These are phyloP conservation scores for Verasper variegatus DNA, from an alignment of 2,113 vertebrate genomes.

Conservation along the genomic window DNA sequence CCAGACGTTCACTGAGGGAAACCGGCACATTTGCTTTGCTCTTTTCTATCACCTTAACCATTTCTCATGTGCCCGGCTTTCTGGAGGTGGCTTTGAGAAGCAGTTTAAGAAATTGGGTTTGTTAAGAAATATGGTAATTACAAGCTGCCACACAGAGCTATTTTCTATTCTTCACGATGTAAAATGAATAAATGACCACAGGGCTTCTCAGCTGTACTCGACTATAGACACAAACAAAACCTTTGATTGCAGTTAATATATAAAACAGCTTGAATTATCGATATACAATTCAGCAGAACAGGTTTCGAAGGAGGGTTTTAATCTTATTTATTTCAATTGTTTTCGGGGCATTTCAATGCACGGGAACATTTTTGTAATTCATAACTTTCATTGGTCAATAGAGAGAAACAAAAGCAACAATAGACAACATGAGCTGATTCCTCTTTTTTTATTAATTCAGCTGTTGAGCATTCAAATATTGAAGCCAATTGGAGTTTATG, in stretches of 20 bases:
- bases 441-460: too few species aligned
- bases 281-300: too few species aligned
- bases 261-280: too few species aligned
- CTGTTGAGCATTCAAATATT: too few species aligned
- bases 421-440: too few species aligned
- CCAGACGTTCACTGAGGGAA: constrained; percentile 16
- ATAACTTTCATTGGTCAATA: too few species aligned
- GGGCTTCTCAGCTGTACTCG: background rate
- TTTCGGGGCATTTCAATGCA: too few species aligned
- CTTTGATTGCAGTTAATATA: background rate
- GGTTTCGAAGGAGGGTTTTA: too few species aligned
- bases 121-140: constrained; percentile 11
- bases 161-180: background rate
- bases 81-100: constrained; percentile 26
- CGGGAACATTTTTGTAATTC: too few species aligned
- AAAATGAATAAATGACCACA: background rate
- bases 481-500: too few species aligned
- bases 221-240: background rate
- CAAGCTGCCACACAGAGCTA: background rate
- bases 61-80: constrained; percentile 23
- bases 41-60: constrained; percentile 14
- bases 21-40: constrained; percentile 21
- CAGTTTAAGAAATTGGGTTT: constrained; percentile 16
- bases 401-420: too few species aligned
- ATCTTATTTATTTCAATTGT: too few species aligned